Percentiles rank a stretch among this genome's conserved stretches.
phyloP scores from a whole-genome alignment of 2,797 vertebrate genomes.

The Rhynchotus rufescens region DNA sequence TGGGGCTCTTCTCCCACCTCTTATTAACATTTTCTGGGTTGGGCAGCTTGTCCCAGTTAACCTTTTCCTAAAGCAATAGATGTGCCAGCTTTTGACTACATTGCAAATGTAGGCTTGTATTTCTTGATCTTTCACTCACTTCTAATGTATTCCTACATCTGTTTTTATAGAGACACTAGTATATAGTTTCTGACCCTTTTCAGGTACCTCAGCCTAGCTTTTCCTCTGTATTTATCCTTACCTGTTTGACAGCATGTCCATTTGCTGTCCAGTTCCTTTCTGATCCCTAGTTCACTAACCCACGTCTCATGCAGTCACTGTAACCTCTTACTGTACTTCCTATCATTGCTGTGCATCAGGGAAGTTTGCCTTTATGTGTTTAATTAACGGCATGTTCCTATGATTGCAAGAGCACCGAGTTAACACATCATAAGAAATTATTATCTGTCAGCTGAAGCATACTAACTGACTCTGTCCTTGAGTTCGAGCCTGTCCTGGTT shows the following conservation, averaged over 20 bases:
- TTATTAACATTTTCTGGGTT: neutral
- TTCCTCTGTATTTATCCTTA: neutral
- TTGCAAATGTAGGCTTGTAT: neutral
- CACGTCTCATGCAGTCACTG: neutral
- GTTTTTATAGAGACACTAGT: neutral
- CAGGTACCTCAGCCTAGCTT: neutral
- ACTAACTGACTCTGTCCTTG: constrained; percentile 31
- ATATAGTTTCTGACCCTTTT: neutral
- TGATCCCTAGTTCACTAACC: neutral
- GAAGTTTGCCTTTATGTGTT: neutral
- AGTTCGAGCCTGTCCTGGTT: constrained; percentile 52
- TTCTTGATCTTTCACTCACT: neutral
- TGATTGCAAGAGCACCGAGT: constrained; percentile 51
- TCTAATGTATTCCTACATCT: neutral
- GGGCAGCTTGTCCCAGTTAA: neutral
- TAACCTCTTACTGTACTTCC: constrained; percentile 1
- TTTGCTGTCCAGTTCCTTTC: neutral
- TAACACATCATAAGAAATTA: constrained; percentile 41
- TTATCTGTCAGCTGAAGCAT: constrained; percentile 57
- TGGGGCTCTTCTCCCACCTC: neutral
- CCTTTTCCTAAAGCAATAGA: neutral
- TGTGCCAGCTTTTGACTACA: neutral
- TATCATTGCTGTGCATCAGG: neutral
- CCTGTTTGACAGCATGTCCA: neutral
- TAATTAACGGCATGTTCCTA: constrained; percentile 32